Evolutionary conservation across 2,888 invertebrate genomes (phyloP), one percentile per base, ranked within the genome.

Genomic region (Eustalomyia histrio): DNA sequence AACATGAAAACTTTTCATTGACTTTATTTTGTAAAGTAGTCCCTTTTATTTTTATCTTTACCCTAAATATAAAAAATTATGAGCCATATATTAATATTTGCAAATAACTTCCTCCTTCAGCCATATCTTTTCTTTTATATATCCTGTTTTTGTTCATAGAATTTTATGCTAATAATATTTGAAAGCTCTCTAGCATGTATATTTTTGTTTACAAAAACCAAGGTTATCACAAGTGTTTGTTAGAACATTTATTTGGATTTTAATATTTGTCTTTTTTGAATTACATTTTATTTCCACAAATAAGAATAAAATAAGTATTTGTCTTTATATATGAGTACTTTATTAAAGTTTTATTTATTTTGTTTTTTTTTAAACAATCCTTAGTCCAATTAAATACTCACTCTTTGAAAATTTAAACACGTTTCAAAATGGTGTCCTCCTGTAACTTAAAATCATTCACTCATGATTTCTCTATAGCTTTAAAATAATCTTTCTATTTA

Each of bases 161-260:
- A 47, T 47, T 47, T 47, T 47, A 47, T 47, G 43, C 43, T n/a
- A 47, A 47, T n/a, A 47, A 47, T 47, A 47, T 47, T 47, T 39
- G 39, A 2, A 47, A 47, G 14, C 8, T n/a, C 5, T n/a, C 14
- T 14, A 43, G 14, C 43, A 43, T 43, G 7, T 14, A 43, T 43
- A 43, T 43, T 43, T 43, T 43, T 43, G 14, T 43, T 1, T n/a
- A 47, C n/a, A n/a, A 47, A 29, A 47, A 2, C 43, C 43, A 47
- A 47, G 43, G 43, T 47, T 47, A 47, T n/a, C 43, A 47, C 43
- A 47, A 39, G 4, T 47, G n/a, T 47, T 47, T 47, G 43, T 47
- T 47, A 47, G 6, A 39, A 39, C 14, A 39, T 39, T 39, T 39
- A 12, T 39, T 39, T 39, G 39, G 10, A 14, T 29, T 29, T 7